phyloP scores from a whole-genome alignment of 2,888 invertebrate species.

The Eutolmus rufibarbis region DNA sequence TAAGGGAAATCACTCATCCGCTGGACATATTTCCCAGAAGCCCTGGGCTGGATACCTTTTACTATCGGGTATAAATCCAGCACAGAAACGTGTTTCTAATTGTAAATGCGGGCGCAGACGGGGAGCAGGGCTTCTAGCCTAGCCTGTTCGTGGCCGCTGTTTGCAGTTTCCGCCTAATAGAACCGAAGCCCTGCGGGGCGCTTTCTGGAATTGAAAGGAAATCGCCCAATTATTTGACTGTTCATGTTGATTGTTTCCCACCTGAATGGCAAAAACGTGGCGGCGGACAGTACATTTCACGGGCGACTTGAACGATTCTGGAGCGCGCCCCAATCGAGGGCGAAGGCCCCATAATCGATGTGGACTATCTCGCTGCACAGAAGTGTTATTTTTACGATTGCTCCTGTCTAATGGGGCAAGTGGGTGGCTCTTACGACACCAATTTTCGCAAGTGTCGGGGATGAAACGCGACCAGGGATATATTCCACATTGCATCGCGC shows the following conservation, averaged over 20 bases:
- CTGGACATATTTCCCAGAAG: not conserved
- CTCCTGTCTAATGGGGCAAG: not conserved
- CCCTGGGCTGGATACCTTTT: not conserved
- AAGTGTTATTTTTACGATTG: not conserved
- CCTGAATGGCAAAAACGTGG: not conserved
- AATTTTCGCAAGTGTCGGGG: not conserved
- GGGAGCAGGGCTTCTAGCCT: not conserved
- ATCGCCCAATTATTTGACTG: not conserved
- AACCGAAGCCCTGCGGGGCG: not conserved
- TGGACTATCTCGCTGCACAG: not conserved
- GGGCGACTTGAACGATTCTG: not conserved
- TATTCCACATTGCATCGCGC: not conserved
- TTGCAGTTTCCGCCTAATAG: not conserved
- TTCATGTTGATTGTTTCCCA: not conserved
- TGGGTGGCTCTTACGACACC: not conserved
- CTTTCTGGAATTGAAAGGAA: not conserved
- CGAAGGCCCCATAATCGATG: not conserved
- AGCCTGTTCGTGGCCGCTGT: not conserved
- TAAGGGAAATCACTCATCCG: not conserved
- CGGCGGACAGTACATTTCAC: not conserved
- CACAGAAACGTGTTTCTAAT: not conserved
- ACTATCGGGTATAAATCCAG: not conserved
- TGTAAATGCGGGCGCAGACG: not conserved
- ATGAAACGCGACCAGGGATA: not conserved
- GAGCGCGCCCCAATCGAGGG: not conserved